phyloP scores from a whole-genome alignment of 1,140 invertebrate genomes.

The Ceratosolen fusciceps region DNA sequence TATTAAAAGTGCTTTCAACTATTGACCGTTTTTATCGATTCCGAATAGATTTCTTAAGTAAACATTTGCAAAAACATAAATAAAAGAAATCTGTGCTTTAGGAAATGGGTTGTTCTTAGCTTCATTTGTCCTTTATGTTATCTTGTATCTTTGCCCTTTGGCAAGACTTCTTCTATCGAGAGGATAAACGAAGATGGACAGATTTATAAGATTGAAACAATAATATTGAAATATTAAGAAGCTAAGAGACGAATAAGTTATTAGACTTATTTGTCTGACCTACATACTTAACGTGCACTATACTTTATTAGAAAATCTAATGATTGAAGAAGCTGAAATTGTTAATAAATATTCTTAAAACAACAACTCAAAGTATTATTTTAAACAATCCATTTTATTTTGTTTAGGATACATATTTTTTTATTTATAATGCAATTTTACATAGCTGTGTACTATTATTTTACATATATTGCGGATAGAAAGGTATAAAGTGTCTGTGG shows the following conservation, averaged over 20 bases:
- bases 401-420: conserved; percentile 20
- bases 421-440: neutral
- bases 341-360: neutral
- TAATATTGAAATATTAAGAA: neutral
- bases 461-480: neutral
- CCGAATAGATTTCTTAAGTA: too few relatives aligned
- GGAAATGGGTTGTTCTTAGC: too few relatives aligned
- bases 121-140: too few relatives aligned
- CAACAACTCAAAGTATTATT: conserved; percentile 7
- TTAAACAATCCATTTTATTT: conserved; percentile 16
- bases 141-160: too few relatives aligned
- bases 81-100: too few relatives aligned
- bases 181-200: too few relatives aligned
- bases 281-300: neutral
- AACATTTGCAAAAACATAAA: too few relatives aligned
- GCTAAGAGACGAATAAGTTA: neutral
- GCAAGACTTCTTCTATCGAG: too few relatives aligned
- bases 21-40: too few relatives aligned
- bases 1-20: too few relatives aligned
- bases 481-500: conserved; percentile 14
- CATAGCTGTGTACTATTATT: neutral
- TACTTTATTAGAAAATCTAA: conserved; percentile 10
- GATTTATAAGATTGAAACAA: too few relatives aligned
- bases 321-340: too few relatives aligned
- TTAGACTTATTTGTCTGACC: neutral